Evolutionary conservation across 2,797 vertebrate genomes (phyloP), one percentile per base, ranked within the genome.

Genomic region (Tarsius wallacei): DNA sequence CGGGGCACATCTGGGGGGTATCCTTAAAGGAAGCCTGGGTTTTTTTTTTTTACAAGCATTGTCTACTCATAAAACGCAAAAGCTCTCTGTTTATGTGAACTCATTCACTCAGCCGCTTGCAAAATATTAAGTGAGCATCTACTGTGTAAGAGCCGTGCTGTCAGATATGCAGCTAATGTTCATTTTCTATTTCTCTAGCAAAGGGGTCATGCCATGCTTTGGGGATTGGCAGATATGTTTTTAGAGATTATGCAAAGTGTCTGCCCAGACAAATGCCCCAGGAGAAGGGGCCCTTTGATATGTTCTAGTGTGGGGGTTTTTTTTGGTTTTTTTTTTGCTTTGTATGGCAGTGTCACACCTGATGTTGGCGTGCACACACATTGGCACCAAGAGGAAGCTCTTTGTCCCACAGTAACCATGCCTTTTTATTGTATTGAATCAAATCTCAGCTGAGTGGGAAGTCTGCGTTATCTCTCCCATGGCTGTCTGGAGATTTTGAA

Each of bases 331-430:
- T 31, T 53, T 70, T 95, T 96, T 89, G 88, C 89, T 28, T 87
- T 26, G 17, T 77, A 73, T 70, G 87, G 87, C 94, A 96, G 90
- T 78, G 0, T 96, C 83, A 12, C 42, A 64, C 81, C 76, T 87
- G 81, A 74, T 51, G 6, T 94, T 96, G 98, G 95, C 61, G 8
- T 13, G 33, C 28, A 13, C 22, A 2, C 42, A 11, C 22, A 1
- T 1, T 94, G 63, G 94, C 91, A 36, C 55, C 90, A 49, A 87
- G 91, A 96, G 87, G 87, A 87, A 93, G 36, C 66, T 85, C 24
- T 97, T 97, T 91, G 74, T 47, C 83, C 90, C 90, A 64, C 19
- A 33, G 59, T 57, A 93, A 63, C 93, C 74, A 93, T 93, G 80
- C 78, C 95, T 95, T 70, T 70, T 66, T 87, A 86, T 87, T 88